Conservation (phyloP, 2,888 invertebrate genomes). For the Luperina testacea region DNA sequence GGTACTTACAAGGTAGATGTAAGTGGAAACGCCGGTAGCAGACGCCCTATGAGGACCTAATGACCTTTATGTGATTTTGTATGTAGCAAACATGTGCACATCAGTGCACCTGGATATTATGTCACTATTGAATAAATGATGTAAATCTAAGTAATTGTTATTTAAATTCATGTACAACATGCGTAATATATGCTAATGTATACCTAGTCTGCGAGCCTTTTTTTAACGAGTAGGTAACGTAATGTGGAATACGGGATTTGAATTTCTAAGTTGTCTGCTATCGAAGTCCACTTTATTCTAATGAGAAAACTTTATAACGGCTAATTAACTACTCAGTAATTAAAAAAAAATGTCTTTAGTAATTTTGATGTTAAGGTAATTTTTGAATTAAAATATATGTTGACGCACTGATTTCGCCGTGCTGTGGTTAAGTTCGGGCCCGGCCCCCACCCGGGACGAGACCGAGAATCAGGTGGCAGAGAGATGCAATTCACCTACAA, state of each 20-base stretch:
- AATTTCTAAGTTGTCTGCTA: slow-evolving; percentile 40
- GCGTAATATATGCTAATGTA: slow-evolving; percentile 49
- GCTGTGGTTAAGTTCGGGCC: slow-evolving; percentile 67
- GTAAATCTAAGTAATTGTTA: slow-evolving; percentile 27
- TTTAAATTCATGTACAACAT: slow-evolving; percentile 46
- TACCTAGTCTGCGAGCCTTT: slow-evolving; percentile 18
- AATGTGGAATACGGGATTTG: slow-evolving; percentile 32
- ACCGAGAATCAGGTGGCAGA: slow-evolving; percentile 75
- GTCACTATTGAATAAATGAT: slow-evolving; percentile 36
- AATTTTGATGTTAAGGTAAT: neutral
- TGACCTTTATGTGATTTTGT: neutral
- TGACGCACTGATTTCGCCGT: slow-evolving; percentile 27
- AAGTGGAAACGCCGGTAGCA: too few species aligned
- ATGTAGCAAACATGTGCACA: neutral
- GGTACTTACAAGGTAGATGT: too few species aligned
- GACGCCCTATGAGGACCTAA: too few species aligned
- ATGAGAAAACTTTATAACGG: slow-evolving; percentile 15
- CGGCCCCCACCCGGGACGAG: slow-evolving; percentile 60
- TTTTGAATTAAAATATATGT: neutral
- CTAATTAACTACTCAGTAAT: neutral
- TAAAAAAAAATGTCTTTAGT: neutral
- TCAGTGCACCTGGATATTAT: slow-evolving; percentile 5
- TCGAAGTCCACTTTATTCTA: slow-evolving; percentile 6
- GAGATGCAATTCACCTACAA: slow-evolving; percentile 77
- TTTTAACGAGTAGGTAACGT: slow-evolving; percentile 20